Percentiles rank a stretch among this genome's conserved stretches.
Evolutionary conservation across 2,113 vertebrate genomes (phyloP).

Genomic region (Toxostoma redivivum): DNA sequence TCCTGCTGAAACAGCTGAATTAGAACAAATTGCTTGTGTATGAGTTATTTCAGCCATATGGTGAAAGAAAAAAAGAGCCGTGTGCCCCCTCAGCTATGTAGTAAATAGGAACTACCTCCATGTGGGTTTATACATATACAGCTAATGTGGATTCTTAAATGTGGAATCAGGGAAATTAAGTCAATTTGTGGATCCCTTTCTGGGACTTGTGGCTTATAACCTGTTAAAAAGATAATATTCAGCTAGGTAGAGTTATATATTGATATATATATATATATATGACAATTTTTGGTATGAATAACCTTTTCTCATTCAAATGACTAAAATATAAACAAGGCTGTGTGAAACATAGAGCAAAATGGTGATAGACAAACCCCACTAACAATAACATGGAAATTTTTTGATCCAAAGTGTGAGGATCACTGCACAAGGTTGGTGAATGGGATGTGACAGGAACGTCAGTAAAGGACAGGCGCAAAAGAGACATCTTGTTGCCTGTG

Average conservation of each 20-base stretch:
- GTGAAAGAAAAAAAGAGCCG: not conserved
- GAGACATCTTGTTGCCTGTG: not conserved
- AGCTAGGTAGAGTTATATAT: not conserved
- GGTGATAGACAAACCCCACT: not conserved
- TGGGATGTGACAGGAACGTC: slow-evolving; percentile 9
- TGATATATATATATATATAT: not conserved
- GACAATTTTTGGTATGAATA: not conserved
- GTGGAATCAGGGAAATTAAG: not conserved
- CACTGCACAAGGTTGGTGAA: not conserved
- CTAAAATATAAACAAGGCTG: not conserved
- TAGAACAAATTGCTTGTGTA: slow-evolving; percentile 34
- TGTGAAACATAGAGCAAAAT: not conserved
- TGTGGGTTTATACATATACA: slow-evolving; percentile 6
- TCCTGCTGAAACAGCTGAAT: slow-evolving; percentile 59
- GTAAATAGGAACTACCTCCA: slow-evolving; percentile 39
- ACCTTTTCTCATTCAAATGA: not conserved
- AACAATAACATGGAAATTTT: not conserved
- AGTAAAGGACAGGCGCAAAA: not conserved
- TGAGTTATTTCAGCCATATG: slow-evolving; percentile 20
- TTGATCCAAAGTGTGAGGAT: not conserved
- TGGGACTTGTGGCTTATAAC: not conserved
- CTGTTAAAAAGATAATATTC: not conserved
- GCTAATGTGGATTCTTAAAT: not conserved
- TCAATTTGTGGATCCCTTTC: not conserved
- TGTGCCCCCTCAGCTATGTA: slow-evolving; percentile 1